phyloP scores from a whole-genome alignment of 2,888 invertebrate species.

The Prosopocoilus inquinatus region DNA sequence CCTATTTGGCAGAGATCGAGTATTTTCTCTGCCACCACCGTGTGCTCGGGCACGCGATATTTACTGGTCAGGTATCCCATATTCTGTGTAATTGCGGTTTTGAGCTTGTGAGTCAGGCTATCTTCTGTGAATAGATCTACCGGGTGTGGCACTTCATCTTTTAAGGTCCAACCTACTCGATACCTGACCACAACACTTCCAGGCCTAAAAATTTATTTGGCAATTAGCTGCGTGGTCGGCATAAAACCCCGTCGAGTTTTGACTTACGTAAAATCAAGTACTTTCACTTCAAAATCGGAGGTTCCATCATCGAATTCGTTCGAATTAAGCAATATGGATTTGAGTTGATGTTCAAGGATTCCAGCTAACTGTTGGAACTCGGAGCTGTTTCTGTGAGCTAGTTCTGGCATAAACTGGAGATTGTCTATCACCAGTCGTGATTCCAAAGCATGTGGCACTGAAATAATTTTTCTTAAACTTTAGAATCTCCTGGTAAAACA shows the following conservation, averaged over 20 bases:
- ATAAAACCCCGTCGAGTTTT: neutral
- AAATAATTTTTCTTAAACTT: conserved; percentile 11
- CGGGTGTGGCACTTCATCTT: conserved; percentile 49
- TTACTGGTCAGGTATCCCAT: conserved; percentile 52
- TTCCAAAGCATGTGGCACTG: conserved; percentile 69
- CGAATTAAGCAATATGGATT: conserved; percentile 57
- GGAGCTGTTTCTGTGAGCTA: conserved; percentile 60
- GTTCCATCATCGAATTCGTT: conserved; percentile 55
- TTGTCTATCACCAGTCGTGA: conserved; percentile 68
- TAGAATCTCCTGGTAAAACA: no score
- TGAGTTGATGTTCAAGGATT: conserved; percentile 61
- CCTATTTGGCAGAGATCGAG: conserved; percentile 65
- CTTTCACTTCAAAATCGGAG: conserved; percentile 59
- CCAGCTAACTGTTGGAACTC: conserved; percentile 61
- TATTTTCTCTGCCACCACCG: conserved; percentile 57
- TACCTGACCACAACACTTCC: conserved; percentile 67
- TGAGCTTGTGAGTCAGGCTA: conserved; percentile 52
- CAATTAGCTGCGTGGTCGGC: neutral
- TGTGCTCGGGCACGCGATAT: conserved; percentile 51
- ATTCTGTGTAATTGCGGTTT: conserved; percentile 53
- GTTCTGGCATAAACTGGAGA: conserved; percentile 59
- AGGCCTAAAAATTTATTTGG: conserved; percentile 52
- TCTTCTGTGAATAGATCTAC: conserved; percentile 54
- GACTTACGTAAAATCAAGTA: conserved; percentile 62
- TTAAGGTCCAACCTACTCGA: conserved; percentile 64